These are phyloP conservation scores for Heteromurus nitidus DNA, from an alignment of 2,888 invertebrate species.

Conservation along the genomic window DNA sequence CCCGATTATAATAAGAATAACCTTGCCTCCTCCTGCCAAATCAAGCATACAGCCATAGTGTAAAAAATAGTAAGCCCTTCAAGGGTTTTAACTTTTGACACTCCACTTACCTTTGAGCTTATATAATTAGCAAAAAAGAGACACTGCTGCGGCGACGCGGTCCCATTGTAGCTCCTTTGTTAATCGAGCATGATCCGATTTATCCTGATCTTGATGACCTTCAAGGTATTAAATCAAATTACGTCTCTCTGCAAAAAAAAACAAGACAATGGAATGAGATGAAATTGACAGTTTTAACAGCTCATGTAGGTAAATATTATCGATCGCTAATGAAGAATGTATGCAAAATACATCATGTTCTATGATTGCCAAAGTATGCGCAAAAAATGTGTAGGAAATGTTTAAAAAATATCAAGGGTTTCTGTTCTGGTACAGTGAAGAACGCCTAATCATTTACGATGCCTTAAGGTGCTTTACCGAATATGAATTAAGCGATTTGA, in stretches of 20 bases:
- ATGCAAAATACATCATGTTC: too few relatives aligned
- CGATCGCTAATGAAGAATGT: too few relatives aligned
- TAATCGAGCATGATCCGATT: conserved; percentile 37
- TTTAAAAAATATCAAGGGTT: too few relatives aligned
- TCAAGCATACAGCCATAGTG: neutral
- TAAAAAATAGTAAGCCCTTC: neutral
- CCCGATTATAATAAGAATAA: neutral
- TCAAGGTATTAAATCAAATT: neutral
- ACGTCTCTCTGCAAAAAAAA: neutral
- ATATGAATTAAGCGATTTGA: too few relatives aligned
- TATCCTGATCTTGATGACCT: conserved; percentile 3
- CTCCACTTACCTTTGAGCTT: conserved; percentile 40
- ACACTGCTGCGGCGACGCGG: conserved; percentile 47
- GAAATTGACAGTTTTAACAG: too few relatives aligned
- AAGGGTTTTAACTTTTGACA: neutral
- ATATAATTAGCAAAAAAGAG: conserved; percentile 35
- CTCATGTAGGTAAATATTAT: too few relatives aligned
- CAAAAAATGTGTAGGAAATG: too few relatives aligned
- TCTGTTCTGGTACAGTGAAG: too few relatives aligned
- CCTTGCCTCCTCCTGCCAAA: conserved; percentile 17
- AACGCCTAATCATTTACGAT: too few relatives aligned
- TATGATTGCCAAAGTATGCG: too few relatives aligned
- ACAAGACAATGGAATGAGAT: too few relatives aligned
- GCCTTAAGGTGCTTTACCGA: too few relatives aligned
- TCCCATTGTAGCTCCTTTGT: conserved; percentile 46